Base-by-base conservation (phyloP, 2,888 invertebrate genomes). In the Agonopterix subpropinquella region DNA sequence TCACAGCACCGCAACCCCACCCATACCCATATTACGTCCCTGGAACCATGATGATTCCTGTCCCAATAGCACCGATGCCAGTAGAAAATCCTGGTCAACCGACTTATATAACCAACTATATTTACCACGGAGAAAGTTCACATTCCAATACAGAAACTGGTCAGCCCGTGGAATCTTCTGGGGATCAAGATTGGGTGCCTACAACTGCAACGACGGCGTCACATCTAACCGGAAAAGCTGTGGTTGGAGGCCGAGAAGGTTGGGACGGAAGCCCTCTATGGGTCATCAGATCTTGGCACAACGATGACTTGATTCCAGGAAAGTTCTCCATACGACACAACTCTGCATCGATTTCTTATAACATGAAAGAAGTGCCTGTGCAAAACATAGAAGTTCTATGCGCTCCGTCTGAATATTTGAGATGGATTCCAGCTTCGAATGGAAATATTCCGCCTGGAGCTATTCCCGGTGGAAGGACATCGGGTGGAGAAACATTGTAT, bases 391-490 rank as follows among this genome's bases (percentile, higher is more conserved):
- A 88, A 47, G 87, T 89, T 7, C 55, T 86, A 0, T 80, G 82
- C 52, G 70, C 83, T 0, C 66, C 69, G 45, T 77, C 82, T 2
- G 78, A 87, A 42, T 70, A 69, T 47, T 57, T 88, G 15, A 62
- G 85, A 42, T 92, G 91, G 91, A 78, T 90, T 1, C 87, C 89
- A 1, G 81, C 89, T 9, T 79, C 83, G 0, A 89, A 89, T 42
- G 90, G 90, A 0, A 80, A 73, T 43, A 76, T 91, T 0, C 91
- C 91, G 0, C 84, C 89, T 1, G 84, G 89, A 9, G 91, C 91
- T 0, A 83, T 91, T 28, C 71, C 82, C 47, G 91, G 90, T 1
- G 91, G 91, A 1, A 77, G 76, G 43, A 90, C 90, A 1, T 50
- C 64, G 0, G 64, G 77, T 4, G 89, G 89, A 4, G 90, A 90